Conservation (phyloP, 2,113 vertebrate species). For the Montifringilla adamsi region DNA sequence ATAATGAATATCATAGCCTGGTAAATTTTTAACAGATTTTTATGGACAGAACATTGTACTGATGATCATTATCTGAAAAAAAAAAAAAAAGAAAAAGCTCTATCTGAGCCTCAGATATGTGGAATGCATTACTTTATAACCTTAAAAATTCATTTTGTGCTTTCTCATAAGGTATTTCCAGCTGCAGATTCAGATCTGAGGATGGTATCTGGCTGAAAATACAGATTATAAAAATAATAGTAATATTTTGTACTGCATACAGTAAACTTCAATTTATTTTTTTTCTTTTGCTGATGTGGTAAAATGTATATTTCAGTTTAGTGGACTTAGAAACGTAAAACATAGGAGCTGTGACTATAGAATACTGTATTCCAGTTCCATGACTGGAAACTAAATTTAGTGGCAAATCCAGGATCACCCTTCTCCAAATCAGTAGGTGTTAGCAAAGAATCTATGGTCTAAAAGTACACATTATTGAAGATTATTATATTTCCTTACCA, state of each 20-base stretch:
- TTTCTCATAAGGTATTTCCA: constrained; percentile 7
- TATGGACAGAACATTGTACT: not conserved
- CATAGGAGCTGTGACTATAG: not conserved
- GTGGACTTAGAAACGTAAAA: not conserved
- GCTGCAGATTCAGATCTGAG: not conserved
- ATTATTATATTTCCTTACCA: not conserved
- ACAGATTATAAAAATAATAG: not conserved
- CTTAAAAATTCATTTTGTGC: constrained; percentile 18
- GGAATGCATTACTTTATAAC: not conserved
- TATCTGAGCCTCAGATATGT: not conserved
- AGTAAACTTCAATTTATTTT: not conserved
- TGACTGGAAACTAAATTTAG: not conserved
- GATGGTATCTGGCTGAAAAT: not conserved
- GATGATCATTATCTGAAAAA: not conserved
- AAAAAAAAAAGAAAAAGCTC: not conserved
- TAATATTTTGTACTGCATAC: not conserved
- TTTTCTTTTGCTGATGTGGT: not conserved
- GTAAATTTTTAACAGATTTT: constrained; percentile 42
- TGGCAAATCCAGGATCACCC: not conserved
- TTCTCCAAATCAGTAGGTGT: not conserved
- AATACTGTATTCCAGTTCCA: not conserved
- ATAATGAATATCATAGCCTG: not conserved
- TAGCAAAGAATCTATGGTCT: not conserved
- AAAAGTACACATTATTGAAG: not conserved
- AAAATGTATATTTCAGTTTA: not conserved